Evolutionary conservation across 2,113 vertebrate genomes (phyloP).

Genomic region (Gopherus flavomarginatus): DNA sequence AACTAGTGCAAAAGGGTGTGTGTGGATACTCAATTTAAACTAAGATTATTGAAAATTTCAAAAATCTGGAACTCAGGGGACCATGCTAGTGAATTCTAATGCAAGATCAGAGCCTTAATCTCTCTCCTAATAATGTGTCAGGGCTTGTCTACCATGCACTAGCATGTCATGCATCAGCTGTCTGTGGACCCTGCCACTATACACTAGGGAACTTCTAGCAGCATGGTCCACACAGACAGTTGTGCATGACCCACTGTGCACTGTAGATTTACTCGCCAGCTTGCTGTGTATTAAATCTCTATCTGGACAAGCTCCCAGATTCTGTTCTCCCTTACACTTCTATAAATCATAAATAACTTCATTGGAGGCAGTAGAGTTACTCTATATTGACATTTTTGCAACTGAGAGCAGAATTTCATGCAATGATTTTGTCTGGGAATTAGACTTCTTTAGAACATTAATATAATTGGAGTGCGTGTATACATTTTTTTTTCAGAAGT

Average conservation of each 20-base stretch:
- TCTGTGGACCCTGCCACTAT: background rate
- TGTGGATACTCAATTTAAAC: background rate
- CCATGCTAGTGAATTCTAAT: background rate
- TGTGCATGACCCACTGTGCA: background rate
- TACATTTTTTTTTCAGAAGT: background rate
- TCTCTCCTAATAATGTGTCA: background rate
- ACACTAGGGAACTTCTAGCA: background rate
- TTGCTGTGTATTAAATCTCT: background rate
- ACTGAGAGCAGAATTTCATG: background rate
- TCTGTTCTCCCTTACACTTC: background rate
- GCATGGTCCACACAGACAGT: background rate
- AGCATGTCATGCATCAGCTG: background rate
- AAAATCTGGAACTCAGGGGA: background rate
- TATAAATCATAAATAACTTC: background rate
- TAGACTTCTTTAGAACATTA: background rate
- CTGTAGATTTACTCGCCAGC: background rate
- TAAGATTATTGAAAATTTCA: background rate
- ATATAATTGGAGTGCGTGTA: background rate
- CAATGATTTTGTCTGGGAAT: background rate
- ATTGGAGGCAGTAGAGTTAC: background rate
- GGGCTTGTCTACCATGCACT: background rate
- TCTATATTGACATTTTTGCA: accelerated
- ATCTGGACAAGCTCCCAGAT: background rate
- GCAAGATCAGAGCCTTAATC: background rate
- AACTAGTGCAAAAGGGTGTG: background rate